Evolutionary conservation across 2,888 invertebrate genomes (phyloP).

Genomic region (Pristionchus exspectatus): DNA sequence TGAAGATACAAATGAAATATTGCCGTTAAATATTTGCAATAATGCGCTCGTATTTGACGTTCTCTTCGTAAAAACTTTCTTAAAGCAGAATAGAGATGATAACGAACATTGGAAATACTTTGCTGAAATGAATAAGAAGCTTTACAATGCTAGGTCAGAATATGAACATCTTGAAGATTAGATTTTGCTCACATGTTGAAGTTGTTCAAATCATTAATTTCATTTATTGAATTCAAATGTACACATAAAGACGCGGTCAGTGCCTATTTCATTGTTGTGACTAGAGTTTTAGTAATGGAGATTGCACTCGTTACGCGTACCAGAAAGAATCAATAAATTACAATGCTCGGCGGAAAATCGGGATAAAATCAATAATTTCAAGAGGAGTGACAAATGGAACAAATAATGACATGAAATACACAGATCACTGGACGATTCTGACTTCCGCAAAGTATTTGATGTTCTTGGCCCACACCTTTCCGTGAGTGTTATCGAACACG

Average conservation of each 20-base stretch:
- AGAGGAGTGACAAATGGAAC: background rate
- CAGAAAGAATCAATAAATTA: slow-evolving; percentile 10
- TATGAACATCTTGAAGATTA: no score
- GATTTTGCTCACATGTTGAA: no score
- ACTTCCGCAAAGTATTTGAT: slow-evolving; percentile 65
- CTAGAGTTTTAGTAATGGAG: background rate
- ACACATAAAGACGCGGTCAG: slow-evolving; percentile 2
- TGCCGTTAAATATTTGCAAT: background rate
- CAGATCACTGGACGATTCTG: slow-evolving; percentile 37
- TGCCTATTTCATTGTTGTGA: slow-evolving; percentile 22
- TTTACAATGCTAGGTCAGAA: no score
- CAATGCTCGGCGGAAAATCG: background rate
- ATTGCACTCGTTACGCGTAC: slow-evolving; percentile 2
- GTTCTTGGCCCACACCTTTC: slow-evolving; percentile 66
- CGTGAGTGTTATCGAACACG: slow-evolving; percentile 74
- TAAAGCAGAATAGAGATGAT: no score
- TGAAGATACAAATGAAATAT: background rate
- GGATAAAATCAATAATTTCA: slow-evolving; percentile 9
- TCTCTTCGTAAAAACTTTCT: no score
- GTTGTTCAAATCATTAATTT: no score
- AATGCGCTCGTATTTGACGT: no score
- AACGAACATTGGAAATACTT: no score
- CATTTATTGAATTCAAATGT: slow-evolving; percentile 20
- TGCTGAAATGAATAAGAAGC: no score
- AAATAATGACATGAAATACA: background rate